Conservation (phyloP, 2,113 vertebrate genomes). For the Colistium nudipinnis region DNA sequence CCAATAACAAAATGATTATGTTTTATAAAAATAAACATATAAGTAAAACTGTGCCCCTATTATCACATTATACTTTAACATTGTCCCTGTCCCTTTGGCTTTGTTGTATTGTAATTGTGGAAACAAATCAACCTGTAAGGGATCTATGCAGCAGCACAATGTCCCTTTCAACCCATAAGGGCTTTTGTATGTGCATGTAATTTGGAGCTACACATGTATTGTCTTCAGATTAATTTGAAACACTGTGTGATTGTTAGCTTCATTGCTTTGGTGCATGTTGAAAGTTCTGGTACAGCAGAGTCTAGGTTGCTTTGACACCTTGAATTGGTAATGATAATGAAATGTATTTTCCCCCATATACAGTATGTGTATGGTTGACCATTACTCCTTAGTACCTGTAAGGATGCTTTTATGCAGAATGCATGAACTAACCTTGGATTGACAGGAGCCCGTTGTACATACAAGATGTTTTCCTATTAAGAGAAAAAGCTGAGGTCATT, state of each 20-base stretch:
- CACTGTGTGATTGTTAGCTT: background rate
- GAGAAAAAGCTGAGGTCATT: too few species aligned
- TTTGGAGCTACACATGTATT: background rate
- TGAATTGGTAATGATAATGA: background rate
- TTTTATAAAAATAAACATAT: too few species aligned
- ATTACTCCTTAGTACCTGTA: background rate
- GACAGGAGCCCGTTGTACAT: constrained; percentile 17
- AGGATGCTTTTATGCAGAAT: background rate
- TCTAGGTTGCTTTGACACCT: background rate
- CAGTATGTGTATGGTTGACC: too few species aligned
- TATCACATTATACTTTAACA: too few species aligned
- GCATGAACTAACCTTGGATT: constrained; percentile 4
- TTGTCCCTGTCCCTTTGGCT: too few species aligned
- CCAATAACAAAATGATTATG: background rate
- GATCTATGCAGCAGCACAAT: background rate
- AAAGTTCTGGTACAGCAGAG: background rate
- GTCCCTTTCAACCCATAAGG: background rate
- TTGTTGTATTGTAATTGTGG: background rate
- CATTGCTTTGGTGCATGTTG: constrained; percentile 1
- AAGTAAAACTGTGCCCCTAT: too few species aligned
- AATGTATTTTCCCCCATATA: background rate
- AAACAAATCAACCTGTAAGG: background rate
- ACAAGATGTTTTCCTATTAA: background rate
- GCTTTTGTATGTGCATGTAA: background rate
- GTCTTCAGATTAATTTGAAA: background rate